Conservation (phyloP, 2,113 vertebrate genomes). For the Otolemur garnettii region DNA sequence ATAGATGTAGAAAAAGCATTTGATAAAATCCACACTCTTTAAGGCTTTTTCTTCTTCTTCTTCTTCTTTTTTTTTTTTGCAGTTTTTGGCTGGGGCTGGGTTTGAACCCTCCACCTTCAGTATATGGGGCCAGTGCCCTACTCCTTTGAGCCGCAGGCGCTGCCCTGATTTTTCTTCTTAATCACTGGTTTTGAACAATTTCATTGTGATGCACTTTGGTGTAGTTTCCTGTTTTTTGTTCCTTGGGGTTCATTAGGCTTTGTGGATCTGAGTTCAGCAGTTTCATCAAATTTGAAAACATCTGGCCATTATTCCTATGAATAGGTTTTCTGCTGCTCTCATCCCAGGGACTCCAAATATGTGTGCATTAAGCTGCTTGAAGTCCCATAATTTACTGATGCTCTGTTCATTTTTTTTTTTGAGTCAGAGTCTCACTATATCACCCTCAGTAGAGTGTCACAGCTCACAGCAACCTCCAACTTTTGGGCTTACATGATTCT, state of each 20-base stretch:
- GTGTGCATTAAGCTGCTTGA: background rate
- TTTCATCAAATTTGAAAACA: background rate
- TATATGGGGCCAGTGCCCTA: too few relatives aligned
- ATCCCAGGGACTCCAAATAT: background rate
- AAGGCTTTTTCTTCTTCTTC: background rate
- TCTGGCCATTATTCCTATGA: background rate
- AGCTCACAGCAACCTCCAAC: too few relatives aligned
- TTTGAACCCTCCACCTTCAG: too few relatives aligned
- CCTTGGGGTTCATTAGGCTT: background rate
- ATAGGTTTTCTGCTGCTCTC: background rate
- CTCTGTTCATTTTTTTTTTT: background rate
- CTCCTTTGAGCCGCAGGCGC: too few relatives aligned
- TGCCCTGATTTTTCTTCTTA: background rate
- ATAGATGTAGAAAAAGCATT: too few relatives aligned
- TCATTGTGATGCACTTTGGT: background rate
- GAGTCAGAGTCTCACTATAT: too few relatives aligned
- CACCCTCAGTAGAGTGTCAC: too few relatives aligned
- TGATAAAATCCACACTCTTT: too few relatives aligned
- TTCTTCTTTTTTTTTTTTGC: too few relatives aligned
- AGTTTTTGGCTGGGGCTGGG: too few relatives aligned
- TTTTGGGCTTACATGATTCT: too few relatives aligned
- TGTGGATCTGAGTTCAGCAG: background rate
- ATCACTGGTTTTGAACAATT: background rate
- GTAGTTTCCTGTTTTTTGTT: background rate
- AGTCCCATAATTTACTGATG: background rate